Evolutionary conservation across 2,888 invertebrate species (phyloP).

Genomic region (Teleiodes luculella): DNA sequence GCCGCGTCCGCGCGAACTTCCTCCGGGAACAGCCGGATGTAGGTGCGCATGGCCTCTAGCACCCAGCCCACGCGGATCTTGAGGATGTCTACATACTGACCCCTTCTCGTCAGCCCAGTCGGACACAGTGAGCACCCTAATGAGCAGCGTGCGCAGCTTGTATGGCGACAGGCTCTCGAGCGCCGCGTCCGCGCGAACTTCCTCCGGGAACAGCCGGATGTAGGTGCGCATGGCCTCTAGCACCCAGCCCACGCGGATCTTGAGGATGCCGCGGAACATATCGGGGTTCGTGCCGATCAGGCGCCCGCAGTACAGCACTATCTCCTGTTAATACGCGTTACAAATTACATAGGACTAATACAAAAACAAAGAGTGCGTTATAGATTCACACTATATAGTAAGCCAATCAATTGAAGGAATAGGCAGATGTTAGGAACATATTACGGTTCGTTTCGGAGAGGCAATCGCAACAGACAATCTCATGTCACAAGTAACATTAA

Average conservation of each 20-base stretch:
- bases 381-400: no score
- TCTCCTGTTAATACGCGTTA: conserved; percentile 87
- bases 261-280: conserved; percentile 95
- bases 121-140: conserved; percentile 89
- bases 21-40: conserved; percentile 82
- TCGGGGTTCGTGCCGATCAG: conserved; percentile 95
- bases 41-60: conserved; percentile 90
- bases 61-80: conserved; percentile 92
- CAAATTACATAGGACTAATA: no score
- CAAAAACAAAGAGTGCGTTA: no score
- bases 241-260: conserved; percentile 91
- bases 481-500: no score
- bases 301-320: conserved; percentile 95
- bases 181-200: conserved; percentile 69
- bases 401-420: no score
- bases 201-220: conserved; percentile 81
- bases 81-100: conserved; percentile 90
- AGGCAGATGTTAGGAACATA: no score
- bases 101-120: conserved; percentile 87
- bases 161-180: conserved; percentile 94
- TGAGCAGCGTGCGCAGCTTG: conserved; percentile 89
- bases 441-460: no score
- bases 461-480: no score
- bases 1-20: conserved; percentile 72
- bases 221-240: conserved; percentile 91